Evolutionary conservation across 2,797 vertebrate species (phyloP), one percentile per base, ranked within the genome.

Genomic region (Ptychobarbus kaznakovi): DNA sequence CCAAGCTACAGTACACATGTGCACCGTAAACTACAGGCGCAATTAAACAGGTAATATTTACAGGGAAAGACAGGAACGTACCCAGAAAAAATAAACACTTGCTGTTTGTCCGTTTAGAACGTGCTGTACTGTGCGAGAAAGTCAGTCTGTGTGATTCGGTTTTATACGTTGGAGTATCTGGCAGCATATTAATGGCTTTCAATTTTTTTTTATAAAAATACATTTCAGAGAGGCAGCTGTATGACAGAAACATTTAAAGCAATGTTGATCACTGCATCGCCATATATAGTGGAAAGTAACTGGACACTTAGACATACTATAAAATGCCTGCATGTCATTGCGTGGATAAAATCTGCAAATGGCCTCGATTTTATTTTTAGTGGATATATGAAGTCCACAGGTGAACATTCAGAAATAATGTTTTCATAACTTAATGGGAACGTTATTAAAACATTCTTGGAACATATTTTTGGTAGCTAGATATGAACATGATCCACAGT

Each of bases 1-100:
- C 70, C 42, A 90, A 88, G 90, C 63, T 66, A 90, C 86, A 89
- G 85, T 92, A 92, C 78, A 78, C 81, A 84, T 84, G 85, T 68
- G 74, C 75, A 78, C 80, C 42, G 28, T 79, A 74, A 86, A 88
- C 76, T 86, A 86, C 73, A 86, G 76, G 80, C 61, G 66, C 83
- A 88, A 82, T 88, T 86, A 90, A 83, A 68, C 46, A 81, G 56
- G 82, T 79, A 78, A 82, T 76, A 80, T 73, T 86, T 86, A 87
- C 82, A 86, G 56, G 49, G 49, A 69, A 70, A 53, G 68, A 82
- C 51, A 69, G 76, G 72, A 85, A 83, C 74, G 70, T 56, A 53
- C 18, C 84, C 42, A 61, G 80, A 81, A 76, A 72, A 82, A 49
- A 82, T 38, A 87, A 88, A 87, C 84, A 88, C 86, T 87, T 85